These are phyloP conservation scores for Palythoa heliodiscus DNA, from an alignment of 92 coral and sea anemone genomes.

Conservation along the genomic window DNA sequence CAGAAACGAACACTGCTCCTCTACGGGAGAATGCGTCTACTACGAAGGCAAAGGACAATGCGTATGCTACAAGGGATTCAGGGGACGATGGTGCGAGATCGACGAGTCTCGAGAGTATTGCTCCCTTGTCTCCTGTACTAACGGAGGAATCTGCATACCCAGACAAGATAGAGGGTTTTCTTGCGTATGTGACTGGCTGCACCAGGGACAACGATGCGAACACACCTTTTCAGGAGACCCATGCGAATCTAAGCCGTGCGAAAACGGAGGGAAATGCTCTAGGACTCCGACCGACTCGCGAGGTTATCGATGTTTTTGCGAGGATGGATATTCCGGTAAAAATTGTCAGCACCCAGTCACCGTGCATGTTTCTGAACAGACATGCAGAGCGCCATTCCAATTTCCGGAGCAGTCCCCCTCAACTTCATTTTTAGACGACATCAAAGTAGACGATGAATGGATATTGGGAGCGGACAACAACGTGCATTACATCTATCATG, in stretches of 20 bases:
- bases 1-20: conserved; percentile 18
- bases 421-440: not conserved
- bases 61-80: conserved; percentile 6
- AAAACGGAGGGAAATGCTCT: not conserved
- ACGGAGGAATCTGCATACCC: not conserved
- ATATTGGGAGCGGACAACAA: not conserved
- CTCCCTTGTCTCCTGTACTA: not conserved
- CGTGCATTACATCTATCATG: not conserved
- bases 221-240: not conserved
- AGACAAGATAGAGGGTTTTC: not conserved
- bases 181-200: conserved; percentile 1
- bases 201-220: conserved; percentile 6
- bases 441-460: not conserved
- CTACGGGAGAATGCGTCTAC: conserved; percentile 5
- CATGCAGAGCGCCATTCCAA: not conserved
- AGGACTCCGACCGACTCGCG: not conserved
- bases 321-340: not conserved
- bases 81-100: conserved; percentile 8
- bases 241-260: conserved; percentile 14
- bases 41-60: conserved; percentile 1
- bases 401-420: not conserved
- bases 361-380: not conserved
- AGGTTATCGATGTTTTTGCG: not conserved
- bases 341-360: not conserved
- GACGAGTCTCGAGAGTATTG: not conserved